phyloP scores from a whole-genome alignment of 2,797 vertebrate species.

The Fringilla coelebs region DNA sequence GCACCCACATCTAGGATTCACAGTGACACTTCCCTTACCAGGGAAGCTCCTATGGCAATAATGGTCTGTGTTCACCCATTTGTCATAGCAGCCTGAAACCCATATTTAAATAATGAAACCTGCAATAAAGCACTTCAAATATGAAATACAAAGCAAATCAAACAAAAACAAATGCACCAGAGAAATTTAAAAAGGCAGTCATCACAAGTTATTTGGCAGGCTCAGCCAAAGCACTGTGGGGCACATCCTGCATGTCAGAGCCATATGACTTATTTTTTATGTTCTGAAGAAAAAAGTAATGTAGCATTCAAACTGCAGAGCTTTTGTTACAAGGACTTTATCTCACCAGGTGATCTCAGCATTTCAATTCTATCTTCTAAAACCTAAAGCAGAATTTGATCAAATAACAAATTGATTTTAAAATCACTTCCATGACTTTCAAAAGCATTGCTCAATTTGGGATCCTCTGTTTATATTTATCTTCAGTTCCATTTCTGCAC shows the following conservation, averaged over 20 bases:
- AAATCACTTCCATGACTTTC: conserved; percentile 3
- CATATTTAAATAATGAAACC: not conserved
- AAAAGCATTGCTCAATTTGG: not conserved
- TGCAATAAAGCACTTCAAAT: not conserved
- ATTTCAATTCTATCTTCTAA: not conserved
- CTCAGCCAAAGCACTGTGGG: not conserved
- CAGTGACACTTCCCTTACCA: not conserved
- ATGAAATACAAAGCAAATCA: not conserved
- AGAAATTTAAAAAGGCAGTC: not conserved
- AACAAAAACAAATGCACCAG: not conserved
- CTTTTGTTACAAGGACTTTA: not conserved
- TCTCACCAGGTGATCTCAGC: not conserved
- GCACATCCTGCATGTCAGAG: not conserved
- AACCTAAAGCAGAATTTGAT: conserved; percentile 13
- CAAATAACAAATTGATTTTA: conserved; percentile 17
- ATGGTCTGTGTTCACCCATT: not conserved
- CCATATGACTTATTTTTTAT: not conserved
- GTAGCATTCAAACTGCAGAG: not conserved
- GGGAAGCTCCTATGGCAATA: not conserved
- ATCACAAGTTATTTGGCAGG: not conserved
- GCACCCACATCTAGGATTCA: not conserved
- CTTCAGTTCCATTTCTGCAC: not conserved
- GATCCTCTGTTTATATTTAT: not conserved
- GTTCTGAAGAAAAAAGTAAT: not conserved
- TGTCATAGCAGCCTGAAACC: not conserved